Percentiles rank a stretch among this genome's conserved stretches.
Evolutionary conservation across 2,113 vertebrate species (phyloP).

Genomic region (Diphyllodes magnificus): DNA sequence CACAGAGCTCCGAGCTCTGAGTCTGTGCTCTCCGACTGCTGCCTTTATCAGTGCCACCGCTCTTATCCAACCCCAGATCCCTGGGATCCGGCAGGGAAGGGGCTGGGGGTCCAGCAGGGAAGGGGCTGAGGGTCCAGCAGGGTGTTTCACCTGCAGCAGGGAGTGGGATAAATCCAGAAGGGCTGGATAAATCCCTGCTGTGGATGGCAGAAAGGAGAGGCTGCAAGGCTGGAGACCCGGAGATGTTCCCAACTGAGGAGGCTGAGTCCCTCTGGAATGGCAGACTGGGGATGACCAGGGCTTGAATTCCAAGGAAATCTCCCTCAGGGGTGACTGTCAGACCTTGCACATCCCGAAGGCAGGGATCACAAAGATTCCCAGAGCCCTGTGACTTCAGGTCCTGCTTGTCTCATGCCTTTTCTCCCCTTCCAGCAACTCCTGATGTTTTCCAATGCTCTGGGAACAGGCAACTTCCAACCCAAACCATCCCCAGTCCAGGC

Average conservation of each 20-base stretch:
- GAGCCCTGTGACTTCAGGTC: not conserved
- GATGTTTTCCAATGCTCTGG: not conserved
- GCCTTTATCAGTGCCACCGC: not conserved
- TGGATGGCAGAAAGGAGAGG: not conserved
- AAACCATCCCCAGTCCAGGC: not conserved
- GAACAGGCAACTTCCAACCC: not conserved
- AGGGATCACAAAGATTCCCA: not conserved
- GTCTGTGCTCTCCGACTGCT: not conserved
- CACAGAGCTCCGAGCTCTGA: not conserved
- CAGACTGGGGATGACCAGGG: not conserved
- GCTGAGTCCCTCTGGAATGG: not conserved
- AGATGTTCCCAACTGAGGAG: not conserved
- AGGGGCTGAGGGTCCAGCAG: not conserved
- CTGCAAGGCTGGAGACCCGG: not conserved
- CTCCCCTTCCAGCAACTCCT: not conserved
- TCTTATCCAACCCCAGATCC: not conserved
- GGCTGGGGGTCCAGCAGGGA: not conserved
- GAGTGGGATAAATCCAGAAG: not conserved
- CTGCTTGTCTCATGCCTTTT: not conserved
- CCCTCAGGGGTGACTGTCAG: not conserved
- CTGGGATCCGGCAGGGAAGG: not conserved
- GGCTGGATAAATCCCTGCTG: not conserved
- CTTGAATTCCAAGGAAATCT: not conserved
- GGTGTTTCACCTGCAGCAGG: not conserved
- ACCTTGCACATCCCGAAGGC: not conserved